Evolutionary conservation across 2,797 vertebrate genomes (phyloP), one percentile per base, ranked within the genome.

Genomic region (Eulemur mongoz): DNA sequence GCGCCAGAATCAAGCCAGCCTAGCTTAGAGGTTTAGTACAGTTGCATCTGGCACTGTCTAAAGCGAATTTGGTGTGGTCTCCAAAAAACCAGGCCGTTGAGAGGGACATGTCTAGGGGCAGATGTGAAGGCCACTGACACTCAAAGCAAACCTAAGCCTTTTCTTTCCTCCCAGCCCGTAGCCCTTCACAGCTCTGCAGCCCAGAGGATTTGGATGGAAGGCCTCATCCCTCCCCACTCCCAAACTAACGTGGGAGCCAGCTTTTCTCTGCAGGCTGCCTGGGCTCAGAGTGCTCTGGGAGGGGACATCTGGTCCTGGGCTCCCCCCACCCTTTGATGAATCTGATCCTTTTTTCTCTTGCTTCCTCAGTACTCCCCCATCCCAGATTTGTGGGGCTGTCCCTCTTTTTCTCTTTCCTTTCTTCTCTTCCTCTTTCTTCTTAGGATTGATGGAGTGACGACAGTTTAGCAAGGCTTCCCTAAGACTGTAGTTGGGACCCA

Each of bases 381-480:
- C 32, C 32, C 40, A 48, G 43, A 43, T 80, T 70, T 63, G 17
- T n/a, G 63, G 67, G 65, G 3, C 45, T 59, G 2, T 86, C 45
- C 89, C 40, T 72, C 57, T 35, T 72, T 93, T 65, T 52, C 79
- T 72, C 82, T 81, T 61, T 76, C n/a, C 52, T 76, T 85, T 73
- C n/a, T 67, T 80, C 67, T 80, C 69, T 61, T 84, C 38, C 79
- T 50, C 87, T 95, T 90, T 89, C 75, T 85, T 94, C 94, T 89
- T 72, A 91, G 72, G 91, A 80, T 40, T 89, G 82, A 83, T 48
- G 43, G 50, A 86, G 30, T 61, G 81, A 72, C 76, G 32, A 15
- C 35, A 23, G 5, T 86, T 70, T 92, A 72, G 38, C 61, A 84
- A 69, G 79, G 30, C 48, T 94, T 38, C 43, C 27, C 69, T 59